Evolutionary conservation across 2,888 invertebrate species (phyloP), one percentile per base, ranked within the genome.

Genomic region (Acanthosepion lycidas): DNA sequence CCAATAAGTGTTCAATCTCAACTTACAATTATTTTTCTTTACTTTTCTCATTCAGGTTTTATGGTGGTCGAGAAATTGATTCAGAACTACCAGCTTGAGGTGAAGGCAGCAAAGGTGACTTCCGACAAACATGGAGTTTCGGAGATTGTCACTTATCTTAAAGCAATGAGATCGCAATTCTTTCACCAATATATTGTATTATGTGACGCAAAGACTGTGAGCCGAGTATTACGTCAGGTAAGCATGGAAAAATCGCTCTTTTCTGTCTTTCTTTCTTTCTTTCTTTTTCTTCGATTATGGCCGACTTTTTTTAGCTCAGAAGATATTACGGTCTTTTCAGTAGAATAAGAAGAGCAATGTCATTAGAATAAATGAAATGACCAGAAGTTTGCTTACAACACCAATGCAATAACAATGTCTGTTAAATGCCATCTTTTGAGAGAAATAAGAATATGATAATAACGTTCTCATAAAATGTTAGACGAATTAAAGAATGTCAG

Each of bases 101-200:
- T 96, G 92, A 95, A 96, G 53, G 95, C 96, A 0, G 96, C 96
- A 55, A 95, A 96, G 59, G 95, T 97, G 92, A 26, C 53, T n/a
- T 53, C 92, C 0, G 92, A 64, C 92, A 93, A 94, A 23, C 51
- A 28, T 12, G 26, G 51, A 0, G 33, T 93, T 49, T 18, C 53
- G 28, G 94, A 78, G 12, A 94, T 94, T 48, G 42, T 64, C n/a
- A 28, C 9, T 59, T 94, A 64, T 26, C 94, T 94, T 18, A 94
- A 94, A 53, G 48, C 12, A 28, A 55, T 59, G 28, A 28, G 94
- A 15, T 64, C 94, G 26, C 59, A 55, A 33, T 64, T 94, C 59
- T 94, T 64, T 48, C n/a, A 94, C 33, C 94, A 94, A 64, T 93
- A 93, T 49, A 78, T 94, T 93, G 94, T 94, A 28, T 48, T 94